These are phyloP conservation scores for Panthera leo DNA, from an alignment of 2,113 vertebrate genomes.

Conservation along the genomic window DNA sequence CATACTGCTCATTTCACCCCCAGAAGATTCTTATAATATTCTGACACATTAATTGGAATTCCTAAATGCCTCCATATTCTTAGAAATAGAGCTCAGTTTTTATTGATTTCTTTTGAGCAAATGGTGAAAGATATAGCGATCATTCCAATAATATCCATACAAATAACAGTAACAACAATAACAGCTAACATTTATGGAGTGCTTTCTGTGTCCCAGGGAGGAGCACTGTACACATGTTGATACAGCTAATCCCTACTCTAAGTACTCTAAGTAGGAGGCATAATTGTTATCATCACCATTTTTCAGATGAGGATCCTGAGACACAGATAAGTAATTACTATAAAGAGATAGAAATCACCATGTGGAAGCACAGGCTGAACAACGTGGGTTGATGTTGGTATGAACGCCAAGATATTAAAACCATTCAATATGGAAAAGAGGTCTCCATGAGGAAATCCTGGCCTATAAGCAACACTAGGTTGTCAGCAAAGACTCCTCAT, in stretches of 20 bases:
- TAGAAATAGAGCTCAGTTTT: not conserved
- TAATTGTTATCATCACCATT: not conserved
- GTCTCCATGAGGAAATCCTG: not conserved
- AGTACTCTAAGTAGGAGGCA: not conserved
- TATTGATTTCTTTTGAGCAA: conserved; percentile 23
- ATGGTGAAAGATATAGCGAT: not conserved
- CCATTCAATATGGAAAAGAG: not conserved
- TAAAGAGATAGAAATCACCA: not conserved
- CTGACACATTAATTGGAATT: conserved; percentile 52
- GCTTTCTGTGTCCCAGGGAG: not conserved
- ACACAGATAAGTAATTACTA: not conserved
- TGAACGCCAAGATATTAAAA: not conserved
- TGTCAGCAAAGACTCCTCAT: not conserved
- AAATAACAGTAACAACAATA: not conserved
- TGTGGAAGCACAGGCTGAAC: not conserved
- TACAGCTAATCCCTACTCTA: not conserved
- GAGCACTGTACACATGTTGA: not conserved
- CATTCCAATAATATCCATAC: not conserved
- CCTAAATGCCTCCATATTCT: conserved; percentile 19
- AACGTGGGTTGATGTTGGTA: not conserved
- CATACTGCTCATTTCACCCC: not conserved
- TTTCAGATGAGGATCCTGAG: not conserved
- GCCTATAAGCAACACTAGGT: not conserved
- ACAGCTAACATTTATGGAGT: not conserved
- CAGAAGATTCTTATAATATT: not conserved